A percentile compares a stretch with the other conserved stretches of the same genome.
These are phyloP conservation scores for Meandrina meandrites DNA, from an alignment of 92 coral and sea anemone species.

Conservation along the genomic window DNA sequence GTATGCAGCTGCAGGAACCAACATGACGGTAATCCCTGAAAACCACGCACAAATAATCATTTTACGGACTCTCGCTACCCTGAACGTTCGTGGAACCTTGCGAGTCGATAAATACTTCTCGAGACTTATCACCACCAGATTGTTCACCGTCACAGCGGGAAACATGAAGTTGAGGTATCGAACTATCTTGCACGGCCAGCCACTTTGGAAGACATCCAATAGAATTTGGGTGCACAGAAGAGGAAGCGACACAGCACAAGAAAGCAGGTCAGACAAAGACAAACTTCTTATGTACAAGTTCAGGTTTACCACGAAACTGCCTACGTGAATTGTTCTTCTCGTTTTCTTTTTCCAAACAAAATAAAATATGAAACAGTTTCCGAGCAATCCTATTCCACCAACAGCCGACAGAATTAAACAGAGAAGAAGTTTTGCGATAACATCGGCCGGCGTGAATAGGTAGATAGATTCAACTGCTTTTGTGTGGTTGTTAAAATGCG, in stretches of 20 bases:
- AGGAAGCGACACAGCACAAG: neutral
- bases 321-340: neutral
- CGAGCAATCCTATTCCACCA: neutral
- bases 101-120: constrained; percentile 29
- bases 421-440: too few species aligned
- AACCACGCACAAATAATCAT: constrained; percentile 18
- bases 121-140: constrained; percentile 8
- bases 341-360: neutral
- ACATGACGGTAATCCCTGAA: neutral
- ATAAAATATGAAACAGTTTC: neutral
- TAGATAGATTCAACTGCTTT: too few species aligned
- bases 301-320: constrained; percentile 4
- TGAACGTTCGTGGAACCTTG: constrained; percentile 4
- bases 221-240: constrained; percentile 10
- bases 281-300: constrained; percentile 6
- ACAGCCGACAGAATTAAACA: too few species aligned
- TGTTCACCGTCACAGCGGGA: constrained; percentile 5
- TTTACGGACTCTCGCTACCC: constrained; percentile 7
- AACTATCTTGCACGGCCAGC: constrained; percentile 25
- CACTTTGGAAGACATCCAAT: constrained; percentile 18
- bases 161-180: constrained; percentile 22
- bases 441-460: too few species aligned
- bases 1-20: neutral
- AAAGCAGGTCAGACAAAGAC: constrained; percentile 5
- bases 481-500: too few species aligned